These are phyloP conservation scores for Odocoileus virginianus DNA, from an alignment of 2,113 vertebrate species.

Conservation along the genomic window DNA sequence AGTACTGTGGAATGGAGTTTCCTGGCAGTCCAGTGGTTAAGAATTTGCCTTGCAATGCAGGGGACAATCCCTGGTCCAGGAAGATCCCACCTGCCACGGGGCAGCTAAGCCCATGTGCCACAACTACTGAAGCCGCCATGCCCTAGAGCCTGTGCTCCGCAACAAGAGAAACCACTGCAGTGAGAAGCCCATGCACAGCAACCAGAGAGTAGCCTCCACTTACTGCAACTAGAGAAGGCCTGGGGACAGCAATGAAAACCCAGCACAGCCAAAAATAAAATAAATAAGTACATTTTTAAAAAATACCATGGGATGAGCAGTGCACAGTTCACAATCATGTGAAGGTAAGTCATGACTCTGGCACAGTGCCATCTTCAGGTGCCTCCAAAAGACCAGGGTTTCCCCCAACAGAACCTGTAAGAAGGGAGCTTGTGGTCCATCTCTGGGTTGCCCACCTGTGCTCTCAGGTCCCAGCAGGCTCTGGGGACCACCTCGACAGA, in stretches of 20 bases:
- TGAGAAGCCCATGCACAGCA: background rate
- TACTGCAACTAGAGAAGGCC: background rate
- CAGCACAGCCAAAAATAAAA: background rate
- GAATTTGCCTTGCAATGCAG: background rate
- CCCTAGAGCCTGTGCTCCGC: background rate
- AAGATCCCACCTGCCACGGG: background rate
- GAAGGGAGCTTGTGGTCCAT: fast-evolving
- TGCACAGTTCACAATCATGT: background rate
- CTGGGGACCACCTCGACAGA: fast-evolving
- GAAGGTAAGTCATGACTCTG: background rate
- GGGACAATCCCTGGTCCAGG: background rate
- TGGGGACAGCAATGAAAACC: background rate
- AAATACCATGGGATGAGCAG: fast-evolving
- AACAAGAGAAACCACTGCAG: background rate
- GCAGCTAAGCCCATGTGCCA: background rate
- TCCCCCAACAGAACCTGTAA: background rate
- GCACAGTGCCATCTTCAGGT: fast-evolving
- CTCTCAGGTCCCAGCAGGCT: too few species aligned
- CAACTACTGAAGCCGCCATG: fast-evolving
- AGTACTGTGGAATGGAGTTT: background rate
- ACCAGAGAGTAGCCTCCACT: background rate
- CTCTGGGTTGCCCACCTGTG: background rate
- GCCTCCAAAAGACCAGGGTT: background rate
- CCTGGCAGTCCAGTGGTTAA: background rate
- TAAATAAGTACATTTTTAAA: background rate